Evolutionary conservation across 2,797 vertebrate genomes (phyloP).

Genomic region (Pygocentrus nattereri): DNA sequence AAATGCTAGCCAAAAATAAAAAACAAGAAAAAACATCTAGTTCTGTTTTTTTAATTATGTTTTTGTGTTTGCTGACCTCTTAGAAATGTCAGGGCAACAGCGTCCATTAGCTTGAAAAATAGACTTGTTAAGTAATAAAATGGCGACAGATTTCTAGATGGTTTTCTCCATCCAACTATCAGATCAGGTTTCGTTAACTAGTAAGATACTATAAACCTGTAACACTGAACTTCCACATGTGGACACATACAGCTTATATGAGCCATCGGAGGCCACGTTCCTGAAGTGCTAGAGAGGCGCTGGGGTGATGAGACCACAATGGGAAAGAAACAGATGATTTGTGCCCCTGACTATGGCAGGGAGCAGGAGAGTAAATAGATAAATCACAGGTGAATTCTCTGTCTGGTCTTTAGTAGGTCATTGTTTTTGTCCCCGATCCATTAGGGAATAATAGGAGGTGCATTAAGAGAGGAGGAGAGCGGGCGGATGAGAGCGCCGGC

Average conservation of each 20-base stretch:
- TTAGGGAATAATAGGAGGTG: slow-evolving; percentile 71
- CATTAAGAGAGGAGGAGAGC: slow-evolving; percentile 59
- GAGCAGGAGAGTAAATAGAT: slow-evolving; percentile 64
- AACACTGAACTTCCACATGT: neutral
- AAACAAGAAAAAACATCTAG: neutral
- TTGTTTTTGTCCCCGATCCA: slow-evolving; percentile 66
- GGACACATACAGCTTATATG: neutral
- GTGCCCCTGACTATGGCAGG: slow-evolving; percentile 50
- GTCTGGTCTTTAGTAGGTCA: slow-evolving; percentile 76
- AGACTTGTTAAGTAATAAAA: neutral
- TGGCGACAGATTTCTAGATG: neutral
- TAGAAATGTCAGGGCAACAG: neutral
- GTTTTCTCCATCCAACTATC: neutral
- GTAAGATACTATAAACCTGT: neutral
- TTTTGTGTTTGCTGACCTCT: neutral
- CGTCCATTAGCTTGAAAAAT: neutral
- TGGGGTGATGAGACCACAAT: slow-evolving; percentile 32
- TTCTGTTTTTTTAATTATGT: neutral
- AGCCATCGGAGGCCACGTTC: slow-evolving; percentile 7
- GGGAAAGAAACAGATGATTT: slow-evolving; percentile 55
- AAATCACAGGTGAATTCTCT: slow-evolving; percentile 72
- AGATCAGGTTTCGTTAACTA: neutral
- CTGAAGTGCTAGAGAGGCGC: slow-evolving; percentile 7
- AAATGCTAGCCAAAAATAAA: neutral
- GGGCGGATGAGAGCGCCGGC: slow-evolving; percentile 60